Evolutionary conservation across 2,113 vertebrate species (phyloP).

Genomic region (Engystomops pustulosus): DNA sequence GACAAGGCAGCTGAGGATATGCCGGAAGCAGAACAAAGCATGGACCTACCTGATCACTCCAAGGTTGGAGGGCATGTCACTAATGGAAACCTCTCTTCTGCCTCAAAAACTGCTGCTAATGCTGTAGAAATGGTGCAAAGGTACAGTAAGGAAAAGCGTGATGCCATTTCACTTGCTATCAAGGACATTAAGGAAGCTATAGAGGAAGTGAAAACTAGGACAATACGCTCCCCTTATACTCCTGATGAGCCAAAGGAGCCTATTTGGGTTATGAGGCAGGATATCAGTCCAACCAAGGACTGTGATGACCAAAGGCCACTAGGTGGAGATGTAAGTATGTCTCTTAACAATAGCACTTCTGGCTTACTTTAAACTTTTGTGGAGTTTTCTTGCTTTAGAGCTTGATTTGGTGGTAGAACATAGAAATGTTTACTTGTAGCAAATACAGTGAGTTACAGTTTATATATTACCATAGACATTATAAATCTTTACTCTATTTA

Average conservation of each 20-base stretch:
- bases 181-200: slow-evolving; percentile 98
- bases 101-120: slow-evolving; percentile 61
- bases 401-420: background rate
- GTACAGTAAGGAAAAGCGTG: slow-evolving; percentile 88
- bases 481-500: too few species aligned
- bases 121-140: slow-evolving; percentile 73
- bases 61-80: slow-evolving; percentile 65
- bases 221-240: slow-evolving; percentile 94
- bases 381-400: background rate
- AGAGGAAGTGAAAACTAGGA: slow-evolving; percentile 96
- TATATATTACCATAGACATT: too few species aligned
- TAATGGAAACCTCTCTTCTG: slow-evolving; percentile 65
- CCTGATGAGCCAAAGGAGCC: slow-evolving; percentile 96
- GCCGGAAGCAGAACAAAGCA: slow-evolving; percentile 78
- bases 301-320: slow-evolving; percentile 83
- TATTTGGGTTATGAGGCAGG: slow-evolving; percentile 97
- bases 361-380: background rate
- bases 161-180: slow-evolving; percentile 94
- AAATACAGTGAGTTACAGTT: background rate
- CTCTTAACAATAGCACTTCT: background rate
- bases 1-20: slow-evolving; percentile 77
- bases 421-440: background rate
- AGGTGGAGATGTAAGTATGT: slow-evolving; percentile 87
- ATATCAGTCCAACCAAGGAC: slow-evolving; percentile 91
- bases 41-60: slow-evolving; percentile 65